Evolutionary conservation across 2,113 vertebrate species (phyloP), one percentile per base, ranked within the genome.

Genomic region (Lipophrys pholis): DNA sequence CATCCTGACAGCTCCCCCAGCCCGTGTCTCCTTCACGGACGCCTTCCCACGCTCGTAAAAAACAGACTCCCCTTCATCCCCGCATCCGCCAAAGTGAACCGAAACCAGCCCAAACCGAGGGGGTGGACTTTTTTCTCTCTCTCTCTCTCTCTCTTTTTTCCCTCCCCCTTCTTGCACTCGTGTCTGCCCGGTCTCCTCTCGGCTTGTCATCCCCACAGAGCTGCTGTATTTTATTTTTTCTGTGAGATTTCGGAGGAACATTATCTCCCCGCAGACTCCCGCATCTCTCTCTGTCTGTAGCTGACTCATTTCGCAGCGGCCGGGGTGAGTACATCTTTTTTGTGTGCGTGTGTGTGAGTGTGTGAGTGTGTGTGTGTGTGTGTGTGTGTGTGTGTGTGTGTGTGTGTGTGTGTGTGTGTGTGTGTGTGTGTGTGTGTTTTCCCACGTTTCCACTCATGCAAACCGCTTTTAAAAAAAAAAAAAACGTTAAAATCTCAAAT

Each of bases 251-350:
- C 45, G 67, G 80, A 80, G 67, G 66, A 77, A 30, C 21, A 57
- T 70, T 55, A 75, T 14, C 51, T 54, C 61, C 46, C 76, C 74
- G 52, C 69, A 76, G 5, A 59, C 57, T 68, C 71, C 53, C 58
- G 11, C 21, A 15, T 51, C 15, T 51, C 49, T 17, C 38, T 43
- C 12, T 15, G 59, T 64, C 55, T 70, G 51, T 65, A 59, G 80
- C 82, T 72, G 87, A 78, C 81, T 82, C 86, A 72, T 71, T 71
- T 53, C 40, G 38, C 79, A 62, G 76, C 72, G 36, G 61, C 54
- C 70, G 61, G 61, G 88, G 90, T 89, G 70, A 90, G 89, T 90
- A 73, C 66, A 7, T 79, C 38, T 63, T 15, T n/a, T n/a, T n/a
- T n/a, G n/a, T n/a, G n/a, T n/a, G n/a, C n/a, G n/a, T n/a, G n/a